phyloP scores from a whole-genome alignment of 2,113 vertebrate species.

The Oceanodroma tethys region DNA sequence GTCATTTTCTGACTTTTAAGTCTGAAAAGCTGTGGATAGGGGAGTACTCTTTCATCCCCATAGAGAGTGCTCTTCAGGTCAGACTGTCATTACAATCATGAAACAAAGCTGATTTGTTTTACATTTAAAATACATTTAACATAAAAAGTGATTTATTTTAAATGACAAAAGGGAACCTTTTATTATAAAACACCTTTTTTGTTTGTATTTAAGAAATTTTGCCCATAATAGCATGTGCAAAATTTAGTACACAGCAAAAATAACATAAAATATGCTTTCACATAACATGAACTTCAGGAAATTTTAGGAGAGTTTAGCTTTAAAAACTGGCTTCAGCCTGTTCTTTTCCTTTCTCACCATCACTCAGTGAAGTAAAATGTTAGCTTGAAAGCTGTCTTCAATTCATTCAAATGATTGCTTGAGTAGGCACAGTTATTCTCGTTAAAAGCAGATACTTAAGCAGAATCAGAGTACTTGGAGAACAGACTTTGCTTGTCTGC shows the following conservation, averaged over 20 bases:
- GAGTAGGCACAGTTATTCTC: not conserved
- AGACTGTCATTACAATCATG: not conserved
- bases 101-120: not conserved
- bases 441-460: not conserved
- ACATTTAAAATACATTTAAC: not conserved
- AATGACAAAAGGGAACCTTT: not conserved
- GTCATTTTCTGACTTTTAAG: not conserved
- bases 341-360: not conserved
- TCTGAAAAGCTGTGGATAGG: not conserved
- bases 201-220: not conserved
- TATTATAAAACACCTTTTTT: not conserved
- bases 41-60: not conserved
- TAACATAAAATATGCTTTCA: not conserved
- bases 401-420: not conserved
- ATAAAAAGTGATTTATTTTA: not conserved
- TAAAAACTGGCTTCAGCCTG: not conserved
- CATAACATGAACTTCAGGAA: not conserved
- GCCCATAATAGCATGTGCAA: accelerated
- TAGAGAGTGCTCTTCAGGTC: not conserved
- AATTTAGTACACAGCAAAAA: not conserved
- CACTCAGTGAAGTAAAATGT: not conserved
- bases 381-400: not conserved
- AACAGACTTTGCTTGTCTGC: not conserved
- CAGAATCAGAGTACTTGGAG: not conserved
- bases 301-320: not conserved